These are phyloP conservation scores for Megalopta genalis DNA, from an alignment of 1,140 invertebrate species.

Conservation along the genomic window DNA sequence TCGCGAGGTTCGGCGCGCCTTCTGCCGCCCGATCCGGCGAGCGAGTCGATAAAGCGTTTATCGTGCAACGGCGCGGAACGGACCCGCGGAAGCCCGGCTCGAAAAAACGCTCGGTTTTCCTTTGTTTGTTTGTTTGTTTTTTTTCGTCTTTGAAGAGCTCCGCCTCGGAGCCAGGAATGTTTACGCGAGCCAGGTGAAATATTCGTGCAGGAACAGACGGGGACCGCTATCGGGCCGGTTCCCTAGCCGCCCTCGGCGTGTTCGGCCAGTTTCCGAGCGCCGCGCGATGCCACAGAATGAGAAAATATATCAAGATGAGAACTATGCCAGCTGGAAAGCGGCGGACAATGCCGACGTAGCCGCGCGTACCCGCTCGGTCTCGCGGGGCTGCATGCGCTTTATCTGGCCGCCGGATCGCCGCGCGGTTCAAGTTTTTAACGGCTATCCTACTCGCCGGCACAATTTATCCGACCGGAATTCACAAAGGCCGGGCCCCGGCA, in stretches of 20 bases:
- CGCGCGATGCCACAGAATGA: not conserved
- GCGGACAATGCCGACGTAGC: not conserved
- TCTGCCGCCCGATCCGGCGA: too few species aligned
- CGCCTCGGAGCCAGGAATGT: too few species aligned
- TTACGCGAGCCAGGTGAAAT: too few species aligned
- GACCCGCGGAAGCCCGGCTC: not conserved
- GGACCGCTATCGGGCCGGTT: constrained; percentile 2
- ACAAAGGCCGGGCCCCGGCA: not conserved
- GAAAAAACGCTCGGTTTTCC: not conserved
- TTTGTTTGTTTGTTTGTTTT: too few species aligned
- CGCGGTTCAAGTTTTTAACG: constrained; percentile 14
- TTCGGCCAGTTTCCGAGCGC: not conserved
- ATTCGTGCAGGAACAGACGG: too few species aligned
- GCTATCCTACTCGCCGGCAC: not conserved
- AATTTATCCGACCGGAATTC: not conserved
- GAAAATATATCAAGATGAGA: constrained; percentile 14
- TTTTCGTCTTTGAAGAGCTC: too few species aligned
- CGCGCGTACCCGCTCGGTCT: not conserved
- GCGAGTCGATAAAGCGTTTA: not conserved
- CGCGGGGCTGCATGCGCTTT: not conserved
- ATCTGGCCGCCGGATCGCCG: constrained; percentile 5
- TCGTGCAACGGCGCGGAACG: not conserved
- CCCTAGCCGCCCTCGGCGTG: not conserved
- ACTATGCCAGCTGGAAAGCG: constrained; percentile 6
- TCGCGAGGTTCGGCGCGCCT: too few species aligned